phyloP scores from a whole-genome alignment of 1,140 invertebrate genomes.

The Holotrichia oblita region DNA sequence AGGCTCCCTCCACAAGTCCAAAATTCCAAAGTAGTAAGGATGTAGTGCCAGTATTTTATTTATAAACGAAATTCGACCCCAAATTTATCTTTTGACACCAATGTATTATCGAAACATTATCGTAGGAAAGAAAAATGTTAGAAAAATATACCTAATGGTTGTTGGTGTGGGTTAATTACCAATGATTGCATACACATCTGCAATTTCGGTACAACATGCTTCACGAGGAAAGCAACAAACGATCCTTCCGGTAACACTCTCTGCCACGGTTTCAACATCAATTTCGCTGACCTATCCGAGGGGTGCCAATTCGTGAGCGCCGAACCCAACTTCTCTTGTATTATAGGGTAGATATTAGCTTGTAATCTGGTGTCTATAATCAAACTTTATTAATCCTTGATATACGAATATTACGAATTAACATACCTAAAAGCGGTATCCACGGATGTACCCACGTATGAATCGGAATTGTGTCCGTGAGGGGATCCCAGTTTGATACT shows the following conservation, averaged over 20 bases:
- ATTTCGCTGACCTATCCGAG: slow-evolving; percentile 88
- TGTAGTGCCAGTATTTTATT: too few species aligned
- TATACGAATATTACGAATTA: slow-evolving; percentile 42
- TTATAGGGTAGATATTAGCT: slow-evolving; percentile 86
- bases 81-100: too few species aligned
- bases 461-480: slow-evolving; percentile 92
- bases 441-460: slow-evolving; percentile 98
- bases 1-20: too few species aligned
- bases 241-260: slow-evolving; percentile 82
- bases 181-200: slow-evolving; percentile 76
- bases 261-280: slow-evolving; percentile 95
- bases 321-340: slow-evolving; percentile 89
- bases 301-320: slow-evolving; percentile 93
- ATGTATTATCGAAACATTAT: too few species aligned
- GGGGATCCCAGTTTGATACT: slow-evolving; percentile 93
- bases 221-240: slow-evolving; percentile 86
- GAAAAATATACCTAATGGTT: slow-evolving; percentile 71
- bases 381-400: too few species aligned
- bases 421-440: slow-evolving; percentile 78
- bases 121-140: neutral
- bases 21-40: too few species aligned
- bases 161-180: slow-evolving; percentile 87
- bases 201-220: slow-evolving; percentile 92
- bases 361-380: slow-evolving; percentile 70
- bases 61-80: too few species aligned